Evolutionary conservation across 1,140 invertebrate genomes (phyloP), one percentile per base, ranked within the genome.

Genomic region (Gyrodactylus salaris): DNA sequence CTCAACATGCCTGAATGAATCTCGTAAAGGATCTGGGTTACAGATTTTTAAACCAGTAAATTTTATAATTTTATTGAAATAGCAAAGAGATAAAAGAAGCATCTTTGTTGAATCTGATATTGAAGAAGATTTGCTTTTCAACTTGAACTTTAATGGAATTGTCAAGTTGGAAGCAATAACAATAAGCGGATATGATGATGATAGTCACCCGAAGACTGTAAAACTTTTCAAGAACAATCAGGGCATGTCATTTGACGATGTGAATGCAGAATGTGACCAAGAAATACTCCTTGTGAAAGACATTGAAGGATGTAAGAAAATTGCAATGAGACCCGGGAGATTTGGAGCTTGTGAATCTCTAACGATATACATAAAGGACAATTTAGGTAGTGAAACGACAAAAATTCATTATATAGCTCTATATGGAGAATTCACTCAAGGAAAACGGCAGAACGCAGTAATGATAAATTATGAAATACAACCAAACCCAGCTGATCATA

Each of bases 381-480:
- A 54, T 54, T 54, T 54, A 16, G 34, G 34, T 16, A n/a, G n/a
- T n/a, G 34, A 54, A n/a, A 54, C 34, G 7, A 54, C 34, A 54
- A 54, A 54, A 54, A 54, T 54, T 54, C 34, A 54, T n/a, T 54
- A 16, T 54, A 54, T 54, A 16, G 34, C 34, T 16, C 34, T 54
- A 54, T 54, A 16, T 54, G 34, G 34, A 54, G 34, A 54, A 54
- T 54, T 54, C 34, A 54, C 34, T 54, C 7, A 54, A 71, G 22
- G 1, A 77, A 75, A 74, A 75, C 72, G 74, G 74, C 19, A 78
- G 76, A 26, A 76, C 74, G 71, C 75, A 34, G 73, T 20, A 23
- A 20, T n/a, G 20, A 26, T 25, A 72, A 16, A 72, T 73, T 23
- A 25, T 54, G 34, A 54, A n/a, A 7, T 54, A 7, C 7, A n/a